Conservation (phyloP, 2,113 vertebrate species). For the Crotalus horridus region DNA sequence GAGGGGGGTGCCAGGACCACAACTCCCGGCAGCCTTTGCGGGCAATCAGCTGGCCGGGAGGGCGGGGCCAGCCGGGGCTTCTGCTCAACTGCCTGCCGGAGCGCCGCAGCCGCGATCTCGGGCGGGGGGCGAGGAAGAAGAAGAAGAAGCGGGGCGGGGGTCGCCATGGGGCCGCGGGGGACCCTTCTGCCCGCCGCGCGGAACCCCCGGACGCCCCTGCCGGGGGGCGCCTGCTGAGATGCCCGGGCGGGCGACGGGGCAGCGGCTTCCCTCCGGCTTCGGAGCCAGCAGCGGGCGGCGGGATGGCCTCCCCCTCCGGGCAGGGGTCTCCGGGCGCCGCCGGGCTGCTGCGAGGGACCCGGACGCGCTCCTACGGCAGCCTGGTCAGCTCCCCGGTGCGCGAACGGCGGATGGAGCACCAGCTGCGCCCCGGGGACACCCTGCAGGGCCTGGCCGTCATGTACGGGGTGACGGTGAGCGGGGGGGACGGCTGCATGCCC, state of each 20-base stretch:
- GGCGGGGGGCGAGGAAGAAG: not conserved
- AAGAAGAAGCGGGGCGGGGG: not conserved
- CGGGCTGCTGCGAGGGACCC: constrained; percentile 65
- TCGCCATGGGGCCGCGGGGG: not conserved
- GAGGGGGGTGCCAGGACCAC: not conserved
- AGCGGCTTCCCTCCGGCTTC: not conserved
- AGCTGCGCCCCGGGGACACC: constrained; percentile 80
- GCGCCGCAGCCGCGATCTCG: not conserved
- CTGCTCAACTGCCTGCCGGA: not conserved
- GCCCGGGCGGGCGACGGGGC: not conserved
- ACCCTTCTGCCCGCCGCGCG: not conserved
- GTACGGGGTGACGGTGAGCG: constrained; percentile 87
- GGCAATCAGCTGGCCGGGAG: not conserved
- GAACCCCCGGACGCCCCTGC: not conserved
- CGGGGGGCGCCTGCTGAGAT: not conserved
- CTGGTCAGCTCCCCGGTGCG: constrained; percentile 72
- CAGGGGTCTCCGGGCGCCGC: constrained; percentile 43
- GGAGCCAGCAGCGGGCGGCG: not conserved
- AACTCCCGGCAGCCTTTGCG: constrained; percentile 12
- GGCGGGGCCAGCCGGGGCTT: not conserved
- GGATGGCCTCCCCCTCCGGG: constrained; percentile 59
- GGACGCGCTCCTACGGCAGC: constrained; percentile 82
- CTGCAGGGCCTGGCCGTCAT: constrained; percentile 84
- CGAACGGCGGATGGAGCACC: constrained; percentile 75
- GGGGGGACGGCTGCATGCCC: no score